Conservation (phyloP, 2,113 vertebrate genomes). For the Cromileptes altivelis region DNA sequence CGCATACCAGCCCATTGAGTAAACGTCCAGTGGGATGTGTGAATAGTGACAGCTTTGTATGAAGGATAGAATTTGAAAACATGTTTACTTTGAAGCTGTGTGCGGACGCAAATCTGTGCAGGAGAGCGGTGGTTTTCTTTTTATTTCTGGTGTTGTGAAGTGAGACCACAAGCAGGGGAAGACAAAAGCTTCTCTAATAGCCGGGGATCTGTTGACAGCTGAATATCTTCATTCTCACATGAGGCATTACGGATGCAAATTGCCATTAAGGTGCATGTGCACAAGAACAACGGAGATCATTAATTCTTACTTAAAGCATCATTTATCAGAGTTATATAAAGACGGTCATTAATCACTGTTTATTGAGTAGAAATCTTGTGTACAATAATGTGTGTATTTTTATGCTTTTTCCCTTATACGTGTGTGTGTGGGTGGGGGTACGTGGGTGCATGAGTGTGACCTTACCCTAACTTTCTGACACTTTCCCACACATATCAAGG, state of each 20-base stretch:
- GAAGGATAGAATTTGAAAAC: conserved; percentile 20
- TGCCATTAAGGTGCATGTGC: conserved; percentile 51
- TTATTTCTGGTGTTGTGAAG: conserved; percentile 18
- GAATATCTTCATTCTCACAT: conserved; percentile 70
- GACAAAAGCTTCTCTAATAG: conserved; percentile 36
- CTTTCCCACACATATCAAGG: conserved; percentile 76
- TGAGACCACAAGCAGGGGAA: conserved; percentile 41
- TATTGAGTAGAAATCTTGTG: conserved; percentile 14
- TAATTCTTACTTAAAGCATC: conserved; percentile 63
- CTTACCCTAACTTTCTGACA: conserved; percentile 62
- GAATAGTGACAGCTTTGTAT: conserved; percentile 27
- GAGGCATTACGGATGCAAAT: conserved; percentile 65
- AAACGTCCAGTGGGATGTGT: conserved; percentile 10
- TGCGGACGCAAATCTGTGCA: neutral
- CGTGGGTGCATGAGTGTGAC: conserved; percentile 49
- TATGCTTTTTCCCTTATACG: neutral
- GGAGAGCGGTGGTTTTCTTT: conserved; percentile 14
- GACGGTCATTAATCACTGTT: conserved; percentile 53
- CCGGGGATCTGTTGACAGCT: conserved; percentile 57
- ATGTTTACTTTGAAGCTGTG: conserved; percentile 27
- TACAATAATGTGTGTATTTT: conserved; percentile 25
- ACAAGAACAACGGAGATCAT: conserved; percentile 32
- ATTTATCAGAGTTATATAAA: conserved; percentile 59
- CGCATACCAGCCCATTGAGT: neutral
- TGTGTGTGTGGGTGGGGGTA: neutral